Percentiles rank a stretch among this genome's conserved stretches.
phyloP scores from a whole-genome alignment of 2,797 vertebrate genomes.

The Momotus momota region DNA sequence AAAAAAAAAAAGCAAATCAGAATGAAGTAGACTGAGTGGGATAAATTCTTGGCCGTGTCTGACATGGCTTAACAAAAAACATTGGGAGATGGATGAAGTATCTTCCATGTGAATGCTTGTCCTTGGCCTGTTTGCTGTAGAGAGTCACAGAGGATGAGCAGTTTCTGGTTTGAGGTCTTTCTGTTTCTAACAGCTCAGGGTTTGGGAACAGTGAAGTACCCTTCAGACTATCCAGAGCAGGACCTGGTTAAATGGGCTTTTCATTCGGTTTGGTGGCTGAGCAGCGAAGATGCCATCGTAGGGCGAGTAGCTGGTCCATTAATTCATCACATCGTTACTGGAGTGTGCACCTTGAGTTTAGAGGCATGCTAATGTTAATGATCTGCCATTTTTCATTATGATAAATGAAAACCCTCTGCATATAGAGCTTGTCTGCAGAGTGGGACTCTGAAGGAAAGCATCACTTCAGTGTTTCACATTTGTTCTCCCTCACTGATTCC shows the following conservation, averaged over 20 bases:
- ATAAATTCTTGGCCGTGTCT: background rate
- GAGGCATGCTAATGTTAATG: background rate
- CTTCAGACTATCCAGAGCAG: background rate
- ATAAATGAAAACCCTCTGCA: background rate
- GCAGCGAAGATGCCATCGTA: background rate
- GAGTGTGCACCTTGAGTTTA: background rate
- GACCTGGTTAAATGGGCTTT: background rate
- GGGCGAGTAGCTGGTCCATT: background rate
- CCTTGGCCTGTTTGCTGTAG: background rate
- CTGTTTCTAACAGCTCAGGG: background rate
- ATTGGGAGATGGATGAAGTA: background rate
- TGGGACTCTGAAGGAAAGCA: background rate
- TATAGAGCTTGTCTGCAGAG: background rate
- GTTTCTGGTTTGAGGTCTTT: background rate
- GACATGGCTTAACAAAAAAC: background rate
- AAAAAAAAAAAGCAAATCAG: background rate
- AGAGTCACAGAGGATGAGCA: background rate
- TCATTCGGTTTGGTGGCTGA: background rate
- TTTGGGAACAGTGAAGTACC: background rate
- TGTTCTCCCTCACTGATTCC: background rate
- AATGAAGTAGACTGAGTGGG: background rate
- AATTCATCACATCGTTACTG: background rate
- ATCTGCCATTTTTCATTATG: slow-evolving; percentile 4
- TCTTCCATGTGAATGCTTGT: background rate
- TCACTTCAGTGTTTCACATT: background rate